Conservation (phyloP, 2,888 invertebrate genomes). For the Norana najaformis region DNA sequence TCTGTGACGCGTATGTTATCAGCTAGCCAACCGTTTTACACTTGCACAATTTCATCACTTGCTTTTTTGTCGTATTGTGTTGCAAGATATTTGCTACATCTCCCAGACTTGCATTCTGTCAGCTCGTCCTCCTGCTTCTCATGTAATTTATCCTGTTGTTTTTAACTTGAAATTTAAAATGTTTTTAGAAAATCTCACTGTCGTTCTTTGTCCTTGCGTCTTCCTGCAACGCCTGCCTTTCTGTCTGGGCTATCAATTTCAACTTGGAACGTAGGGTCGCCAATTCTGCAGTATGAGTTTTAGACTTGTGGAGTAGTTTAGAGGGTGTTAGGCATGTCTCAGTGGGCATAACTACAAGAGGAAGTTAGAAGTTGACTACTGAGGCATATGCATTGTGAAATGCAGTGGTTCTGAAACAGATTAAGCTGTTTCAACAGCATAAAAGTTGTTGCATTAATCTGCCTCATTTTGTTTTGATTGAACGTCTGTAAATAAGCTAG, state of each 20-base stretch:
- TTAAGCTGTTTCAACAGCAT: background rate
- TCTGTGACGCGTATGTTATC: background rate
- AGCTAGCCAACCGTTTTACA: background rate
- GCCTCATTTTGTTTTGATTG: background rate
- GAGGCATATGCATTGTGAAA: background rate
- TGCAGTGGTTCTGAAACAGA: background rate
- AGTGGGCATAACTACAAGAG: background rate
- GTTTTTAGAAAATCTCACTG: no score
- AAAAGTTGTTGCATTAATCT: background rate
- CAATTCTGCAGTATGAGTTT: background rate
- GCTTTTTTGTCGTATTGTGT: no score
- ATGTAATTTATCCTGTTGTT: no score
- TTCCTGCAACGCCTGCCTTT: background rate
- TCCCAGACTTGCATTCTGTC: no score
- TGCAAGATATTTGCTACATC: no score
- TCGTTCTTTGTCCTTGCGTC: no score
- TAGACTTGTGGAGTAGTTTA: no score
- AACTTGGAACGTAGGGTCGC: background rate
- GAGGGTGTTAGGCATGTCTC: background rate
- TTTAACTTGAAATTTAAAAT: background rate
- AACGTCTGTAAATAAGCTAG: background rate
- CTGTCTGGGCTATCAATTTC: background rate
- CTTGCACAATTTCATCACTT: no score
- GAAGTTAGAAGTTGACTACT: background rate
- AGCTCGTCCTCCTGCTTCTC: no score